These are phyloP conservation scores for Mormyrops boulengeri DNA, from an alignment of 2,797 vertebrate species.

Conservation along the genomic window DNA sequence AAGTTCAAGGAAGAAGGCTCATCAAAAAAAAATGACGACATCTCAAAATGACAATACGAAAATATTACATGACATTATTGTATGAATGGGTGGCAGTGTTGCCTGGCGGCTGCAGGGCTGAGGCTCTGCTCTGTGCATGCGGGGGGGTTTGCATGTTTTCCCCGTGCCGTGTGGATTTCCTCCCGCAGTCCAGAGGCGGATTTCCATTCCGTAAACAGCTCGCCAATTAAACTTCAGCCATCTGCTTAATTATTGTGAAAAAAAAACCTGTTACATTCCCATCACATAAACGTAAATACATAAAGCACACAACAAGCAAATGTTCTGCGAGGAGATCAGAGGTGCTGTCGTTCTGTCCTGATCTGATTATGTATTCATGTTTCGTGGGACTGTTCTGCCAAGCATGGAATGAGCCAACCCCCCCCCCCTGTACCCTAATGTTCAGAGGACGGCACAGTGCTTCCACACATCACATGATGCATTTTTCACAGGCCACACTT, in stretches of 20 bases:
- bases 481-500: neutral
- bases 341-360: neutral
- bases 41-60: neutral
- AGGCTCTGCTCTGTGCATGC: neutral
- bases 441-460: neutral
- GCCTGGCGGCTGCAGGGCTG: neutral
- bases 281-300: neutral
- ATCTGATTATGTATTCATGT: neutral
- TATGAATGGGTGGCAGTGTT: no score
- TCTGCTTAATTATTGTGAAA: neutral
- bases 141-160: neutral
- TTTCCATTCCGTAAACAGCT: neutral
- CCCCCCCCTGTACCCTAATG: neutral
- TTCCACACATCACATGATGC: neutral
- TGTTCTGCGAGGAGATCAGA: neutral
- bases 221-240: neutral
- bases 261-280: neutral
- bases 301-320: neutral
- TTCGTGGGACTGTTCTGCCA: neutral
- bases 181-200: neutral
- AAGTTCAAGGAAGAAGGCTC: neutral
- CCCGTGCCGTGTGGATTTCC: neutral
- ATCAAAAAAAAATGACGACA: neutral
- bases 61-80: neutral
- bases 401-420: neutral